Base-by-base conservation (phyloP, 2,888 invertebrate species). In the Leucophora obtusa region DNA sequence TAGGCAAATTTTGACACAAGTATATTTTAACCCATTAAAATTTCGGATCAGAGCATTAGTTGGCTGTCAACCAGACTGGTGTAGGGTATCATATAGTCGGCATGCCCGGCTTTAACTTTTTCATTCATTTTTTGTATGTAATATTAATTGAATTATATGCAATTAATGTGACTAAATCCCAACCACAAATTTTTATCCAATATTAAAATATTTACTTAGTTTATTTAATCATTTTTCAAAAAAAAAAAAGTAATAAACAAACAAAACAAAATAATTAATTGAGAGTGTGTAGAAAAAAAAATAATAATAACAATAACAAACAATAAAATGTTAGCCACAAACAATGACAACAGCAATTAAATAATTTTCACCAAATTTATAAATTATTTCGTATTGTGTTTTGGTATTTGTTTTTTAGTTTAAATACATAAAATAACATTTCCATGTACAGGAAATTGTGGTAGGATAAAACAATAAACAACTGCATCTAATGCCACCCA, bases 191-290 rank as follows among this genome's bases (percentile, higher is more conserved):
- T 1, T 33, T 58, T 58, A 60, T 70, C 58, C 51, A 63, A 38
- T 56, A 68, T 59, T 38, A 60, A 73, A 73, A 65, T 79, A 62
- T 73, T 79, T 69, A 17, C 33, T 54, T 69, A 63, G 43, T 73
- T 69, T 54, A 63, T 38, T 43, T 38, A 28, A 28, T 28, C 6
- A 1, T 28, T 28, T 28, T 7, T 28, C 21, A 28, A 28, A 28
- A 28, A 28, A 38, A 38, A 38, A 11, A 11, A 9, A 7, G 43
- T 14, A 2, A 11, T 17, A 5, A 59, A 35, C 17, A 59, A 18
- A 28, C 58, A n/a, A n/a, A n/a, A n/a, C n/a, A 59, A 59, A 74
- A 70, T 51, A 60, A 74, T 70, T 60, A 66, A 71, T 70, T 65
- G 38, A 21, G n/a, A 58, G 18, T 63, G 53, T 76, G 63, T 63